A percentile compares a stretch with the other conserved stretches of the same genome.
These are phyloP conservation scores for Drosophila falleni DNA, from an alignment of 2,888 invertebrate species.

Conservation along the genomic window DNA sequence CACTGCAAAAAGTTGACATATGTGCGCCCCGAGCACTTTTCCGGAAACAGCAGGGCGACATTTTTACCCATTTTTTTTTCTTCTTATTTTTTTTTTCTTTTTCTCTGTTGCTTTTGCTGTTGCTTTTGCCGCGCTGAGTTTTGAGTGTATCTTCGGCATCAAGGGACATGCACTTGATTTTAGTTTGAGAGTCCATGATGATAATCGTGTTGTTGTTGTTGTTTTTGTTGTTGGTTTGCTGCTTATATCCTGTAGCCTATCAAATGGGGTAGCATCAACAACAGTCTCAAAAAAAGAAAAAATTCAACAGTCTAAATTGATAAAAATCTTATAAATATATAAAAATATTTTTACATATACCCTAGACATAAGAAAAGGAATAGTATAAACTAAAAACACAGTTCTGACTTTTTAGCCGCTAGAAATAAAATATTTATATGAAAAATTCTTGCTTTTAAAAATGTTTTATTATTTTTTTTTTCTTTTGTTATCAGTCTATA, in stretches of 20 bases:
- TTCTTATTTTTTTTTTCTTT: conserved; percentile 26
- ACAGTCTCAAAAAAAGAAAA: too few species aligned
- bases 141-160: conserved; percentile 73
- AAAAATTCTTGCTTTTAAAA: too few species aligned
- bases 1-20: conserved; percentile 84
- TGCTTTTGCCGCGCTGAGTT: conserved; percentile 47
- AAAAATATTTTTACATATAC: too few species aligned
- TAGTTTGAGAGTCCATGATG: conserved; percentile 63
- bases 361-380: background rate
- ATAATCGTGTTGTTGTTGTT: conserved; percentile 49
- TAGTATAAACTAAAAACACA: too few species aligned
- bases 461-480: too few species aligned
- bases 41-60: conserved; percentile 83
- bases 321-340: too few species aligned
- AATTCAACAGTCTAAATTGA: too few species aligned
- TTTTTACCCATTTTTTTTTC: conserved; percentile 61
- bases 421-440: too few species aligned
- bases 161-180: conserved; percentile 76
- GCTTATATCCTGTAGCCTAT: conserved; percentile 11
- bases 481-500: too few species aligned
- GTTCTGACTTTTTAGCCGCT: too few species aligned
- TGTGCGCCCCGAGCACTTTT: conserved; percentile 85
- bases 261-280: background rate
- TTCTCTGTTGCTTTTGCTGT: conserved; percentile 18
- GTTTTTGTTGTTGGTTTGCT: conserved; percentile 42